These are phyloP conservation scores for Phodopus roborovskii DNA, from an alignment of 2,113 vertebrate genomes.

Conservation along the genomic window DNA sequence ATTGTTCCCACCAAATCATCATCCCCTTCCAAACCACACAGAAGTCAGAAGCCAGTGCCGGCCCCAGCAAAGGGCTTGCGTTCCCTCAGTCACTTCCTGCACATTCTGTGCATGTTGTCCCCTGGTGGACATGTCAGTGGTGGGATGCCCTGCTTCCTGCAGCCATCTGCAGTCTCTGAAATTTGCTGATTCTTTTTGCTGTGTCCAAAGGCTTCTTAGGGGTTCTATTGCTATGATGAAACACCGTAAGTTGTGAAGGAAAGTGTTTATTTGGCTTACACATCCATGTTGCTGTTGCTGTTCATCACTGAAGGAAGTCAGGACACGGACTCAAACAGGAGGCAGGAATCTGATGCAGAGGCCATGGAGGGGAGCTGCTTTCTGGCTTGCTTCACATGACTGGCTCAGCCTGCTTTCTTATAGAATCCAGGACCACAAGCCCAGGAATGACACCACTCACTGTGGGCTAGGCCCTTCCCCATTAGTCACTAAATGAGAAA, in stretches of 20 bases:
- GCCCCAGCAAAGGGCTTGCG: too few species aligned
- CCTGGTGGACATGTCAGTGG: accelerated
- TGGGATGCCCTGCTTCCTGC: background rate
- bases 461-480: too few species aligned
- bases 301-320: background rate
- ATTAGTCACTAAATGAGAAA: too few species aligned
- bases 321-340: background rate
- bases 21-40: background rate
- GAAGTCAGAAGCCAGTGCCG: accelerated
- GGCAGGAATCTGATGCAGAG: background rate
- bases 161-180: accelerated
- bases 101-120: background rate
- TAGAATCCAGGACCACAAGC: background rate
- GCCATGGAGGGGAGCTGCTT: background rate
- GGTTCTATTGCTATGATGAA: background rate
- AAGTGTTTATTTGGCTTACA: background rate
- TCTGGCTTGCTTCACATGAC: background rate
- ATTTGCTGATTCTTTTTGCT: background rate
- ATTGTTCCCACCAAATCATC: background rate
- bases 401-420: background rate
- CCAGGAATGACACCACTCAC: too few species aligned
- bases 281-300: too few species aligned
- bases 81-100: accelerated
- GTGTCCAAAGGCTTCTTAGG: background rate
- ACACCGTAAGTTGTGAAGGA: background rate